phyloP scores from a whole-genome alignment of 2,888 invertebrate species.

The Creontiades dilutus region DNA sequence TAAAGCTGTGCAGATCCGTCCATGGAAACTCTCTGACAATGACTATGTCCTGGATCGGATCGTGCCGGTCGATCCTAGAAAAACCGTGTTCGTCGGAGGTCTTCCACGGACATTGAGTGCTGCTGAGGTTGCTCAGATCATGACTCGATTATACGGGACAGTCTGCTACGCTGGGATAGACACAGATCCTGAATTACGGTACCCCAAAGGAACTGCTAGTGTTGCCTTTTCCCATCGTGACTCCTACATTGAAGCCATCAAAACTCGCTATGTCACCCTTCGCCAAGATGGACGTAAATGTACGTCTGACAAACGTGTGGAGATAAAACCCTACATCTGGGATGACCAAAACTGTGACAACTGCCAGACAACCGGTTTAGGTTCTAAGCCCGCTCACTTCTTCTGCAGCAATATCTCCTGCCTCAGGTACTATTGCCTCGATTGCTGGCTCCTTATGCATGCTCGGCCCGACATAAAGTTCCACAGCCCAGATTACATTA shows the following conservation, averaged over 20 bases:
- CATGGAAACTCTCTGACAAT: slow-evolving; percentile 97
- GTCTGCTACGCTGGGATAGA: slow-evolving; percentile 99
- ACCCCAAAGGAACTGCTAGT: slow-evolving; percentile 98
- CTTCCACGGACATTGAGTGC: slow-evolving; percentile 99
- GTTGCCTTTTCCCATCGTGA: slow-evolving; percentile 99
- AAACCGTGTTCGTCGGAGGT: slow-evolving; percentile 99
- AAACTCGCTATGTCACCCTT: slow-evolving; percentile 97
- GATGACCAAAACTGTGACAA: slow-evolving; percentile 99
- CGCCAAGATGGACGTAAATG: slow-evolving; percentile 91
- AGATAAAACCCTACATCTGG: slow-evolving; percentile 97
- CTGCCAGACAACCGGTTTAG: slow-evolving; percentile 98
- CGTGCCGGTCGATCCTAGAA: slow-evolving; percentile 97
- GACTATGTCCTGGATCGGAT: slow-evolving; percentile 99
- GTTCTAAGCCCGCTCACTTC: slow-evolving; percentile 99
- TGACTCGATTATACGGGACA: slow-evolving; percentile 98
- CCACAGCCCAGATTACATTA: slow-evolving; percentile 89
- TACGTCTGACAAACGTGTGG: slow-evolving; percentile 90
- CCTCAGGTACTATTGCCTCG: slow-evolving; percentile 99
- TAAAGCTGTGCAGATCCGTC: slow-evolving; percentile 95
- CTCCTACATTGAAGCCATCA: slow-evolving; percentile 99
- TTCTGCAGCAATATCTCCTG: slow-evolving; percentile 99
- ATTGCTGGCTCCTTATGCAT: slow-evolving; percentile 99
- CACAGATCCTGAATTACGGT: slow-evolving; percentile 99
- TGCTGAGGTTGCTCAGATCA: slow-evolving; percentile 97
- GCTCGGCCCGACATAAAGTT: slow-evolving; percentile 97